Evolutionary conservation across 2,113 vertebrate species (phyloP), one percentile per base, ranked within the genome.

Genomic region (Okapia johnstoni): DNA sequence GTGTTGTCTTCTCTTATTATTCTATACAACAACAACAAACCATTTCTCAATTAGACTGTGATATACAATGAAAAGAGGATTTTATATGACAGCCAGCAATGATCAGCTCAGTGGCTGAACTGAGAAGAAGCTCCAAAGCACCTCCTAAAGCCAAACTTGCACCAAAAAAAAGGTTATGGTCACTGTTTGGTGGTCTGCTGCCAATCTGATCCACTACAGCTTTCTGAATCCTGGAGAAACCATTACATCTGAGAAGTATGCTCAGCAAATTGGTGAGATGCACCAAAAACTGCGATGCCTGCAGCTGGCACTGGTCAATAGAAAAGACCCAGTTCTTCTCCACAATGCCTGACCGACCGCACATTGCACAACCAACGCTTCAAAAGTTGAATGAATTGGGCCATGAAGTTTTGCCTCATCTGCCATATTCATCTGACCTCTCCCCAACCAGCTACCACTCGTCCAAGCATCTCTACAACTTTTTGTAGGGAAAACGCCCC

Each of bases 301-400:
- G 70, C 36, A 76, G 36, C 36, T 40, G 36, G 23, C 70, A 76
- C 0, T 26, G 21, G 36, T 70, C 70, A 76, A 43, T 11, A 76
- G 70, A 43, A 14, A 76, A 25, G 19, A 43, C 36, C 21, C 36
- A 26, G 21, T 76, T 76, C 36, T 43, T 73, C 23, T 76, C 70
- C 11, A 76, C 5, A 43, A 14, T 43, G 11, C 70, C 6, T 40
- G 12, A 76, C 70, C 40, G 3, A 40, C 0, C 0, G 0, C 19
- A 43, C 70, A 76, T 43, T 1, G 0, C 36, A 76, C 36, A 73
- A 13, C 21, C 11, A 14, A 76, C 0, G 2, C 21, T 43, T 76
- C 70, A 43, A 76, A 76, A 26, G 70, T 76, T 76, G 23, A 76
- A 43, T 76, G 36, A 40, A 26, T 26, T 76, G 36, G 11, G 36